These are phyloP conservation scores for Orthosia cruda DNA, from an alignment of 2,888 invertebrate genomes.

Conservation along the genomic window DNA sequence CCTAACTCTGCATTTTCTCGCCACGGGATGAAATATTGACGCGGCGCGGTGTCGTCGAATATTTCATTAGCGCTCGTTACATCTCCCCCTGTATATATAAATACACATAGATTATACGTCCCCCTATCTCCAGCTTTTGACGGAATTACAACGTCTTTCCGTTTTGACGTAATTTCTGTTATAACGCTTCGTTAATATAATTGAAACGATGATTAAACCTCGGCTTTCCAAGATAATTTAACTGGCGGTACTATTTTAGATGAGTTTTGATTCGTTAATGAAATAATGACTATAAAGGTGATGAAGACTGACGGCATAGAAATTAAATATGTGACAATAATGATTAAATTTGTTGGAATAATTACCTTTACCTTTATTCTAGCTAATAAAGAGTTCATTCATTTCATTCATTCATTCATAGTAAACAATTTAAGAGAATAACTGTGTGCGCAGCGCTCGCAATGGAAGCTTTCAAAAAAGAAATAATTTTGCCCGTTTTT, in stretches of 20 bases:
- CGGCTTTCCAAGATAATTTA: conserved; percentile 28
- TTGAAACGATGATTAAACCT: conserved; percentile 46
- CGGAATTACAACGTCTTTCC: conserved; percentile 44
- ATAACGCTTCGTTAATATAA: conserved; percentile 54
- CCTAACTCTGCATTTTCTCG: conserved; percentile 41
- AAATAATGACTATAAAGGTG: conserved; percentile 15
- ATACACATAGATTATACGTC: conserved; percentile 34
- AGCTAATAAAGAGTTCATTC: no score
- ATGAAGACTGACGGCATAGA: conserved; percentile 23
- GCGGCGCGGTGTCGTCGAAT: conserved; percentile 76
- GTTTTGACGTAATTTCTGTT: conserved; percentile 47
- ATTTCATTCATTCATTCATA: neutral
- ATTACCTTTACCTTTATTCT: no score
- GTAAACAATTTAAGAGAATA: neutral
- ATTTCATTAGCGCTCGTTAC: conserved; percentile 80
- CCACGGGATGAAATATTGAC: conserved; percentile 76
- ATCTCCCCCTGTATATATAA: conserved; percentile 33
- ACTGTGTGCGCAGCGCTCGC: no score
- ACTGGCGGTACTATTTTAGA: conserved; percentile 25
- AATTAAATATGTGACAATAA: neutral
- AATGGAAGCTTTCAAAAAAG: no score
- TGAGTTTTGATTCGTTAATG: conserved; percentile 21
- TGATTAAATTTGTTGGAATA: neutral
- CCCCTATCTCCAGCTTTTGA: conserved; percentile 33
- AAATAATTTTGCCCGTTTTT: no score